A percentile compares a stretch with the other conserved stretches of the same genome.
These are phyloP conservation scores for Timema cristinae DNA, from an alignment of 2,888 invertebrate genomes.

Conservation along the genomic window DNA sequence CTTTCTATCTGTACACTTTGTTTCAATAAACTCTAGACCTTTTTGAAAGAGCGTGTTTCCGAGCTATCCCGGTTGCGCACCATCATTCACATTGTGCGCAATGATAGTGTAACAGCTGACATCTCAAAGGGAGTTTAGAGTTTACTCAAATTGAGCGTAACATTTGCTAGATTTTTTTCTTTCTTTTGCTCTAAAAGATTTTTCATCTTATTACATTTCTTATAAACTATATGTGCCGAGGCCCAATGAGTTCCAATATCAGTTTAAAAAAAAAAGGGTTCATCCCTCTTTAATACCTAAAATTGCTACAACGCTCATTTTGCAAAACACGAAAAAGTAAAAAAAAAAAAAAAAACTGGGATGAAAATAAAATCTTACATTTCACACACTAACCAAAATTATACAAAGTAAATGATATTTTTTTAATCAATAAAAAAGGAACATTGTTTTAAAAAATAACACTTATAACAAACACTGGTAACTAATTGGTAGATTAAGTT, in stretches of 20 bases:
- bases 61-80: too few relatives aligned
- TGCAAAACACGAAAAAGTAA: constrained; percentile 12
- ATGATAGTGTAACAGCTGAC: too few relatives aligned
- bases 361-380: constrained; percentile 19
- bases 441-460: constrained; percentile 28
- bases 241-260: constrained; percentile 5
- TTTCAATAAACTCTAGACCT: constrained; percentile 9
- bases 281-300: constrained; percentile 25
- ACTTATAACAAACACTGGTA: constrained; percentile 29
- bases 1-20: constrained; percentile 15
- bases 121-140: too few relatives aligned
- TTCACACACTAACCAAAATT: constrained; percentile 21
- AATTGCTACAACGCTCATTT: constrained; percentile 13
- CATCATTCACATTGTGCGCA: too few relatives aligned
- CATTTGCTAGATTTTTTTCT: background rate
- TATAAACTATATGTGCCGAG: constrained; percentile 8
- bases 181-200: constrained; percentile 11
- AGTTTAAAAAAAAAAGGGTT: constrained; percentile 23
- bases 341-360: constrained; percentile 14
- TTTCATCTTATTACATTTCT: constrained; percentile 18
- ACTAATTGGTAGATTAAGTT: constrained; percentile 25
- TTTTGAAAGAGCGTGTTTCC: too few relatives aligned
- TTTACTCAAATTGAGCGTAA: too few relatives aligned
- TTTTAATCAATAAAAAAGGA: constrained; percentile 25
- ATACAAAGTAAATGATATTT: constrained; percentile 18